Evolutionary conservation across 2,113 vertebrate genomes (phyloP).

Genomic region (Parus major): DNA sequence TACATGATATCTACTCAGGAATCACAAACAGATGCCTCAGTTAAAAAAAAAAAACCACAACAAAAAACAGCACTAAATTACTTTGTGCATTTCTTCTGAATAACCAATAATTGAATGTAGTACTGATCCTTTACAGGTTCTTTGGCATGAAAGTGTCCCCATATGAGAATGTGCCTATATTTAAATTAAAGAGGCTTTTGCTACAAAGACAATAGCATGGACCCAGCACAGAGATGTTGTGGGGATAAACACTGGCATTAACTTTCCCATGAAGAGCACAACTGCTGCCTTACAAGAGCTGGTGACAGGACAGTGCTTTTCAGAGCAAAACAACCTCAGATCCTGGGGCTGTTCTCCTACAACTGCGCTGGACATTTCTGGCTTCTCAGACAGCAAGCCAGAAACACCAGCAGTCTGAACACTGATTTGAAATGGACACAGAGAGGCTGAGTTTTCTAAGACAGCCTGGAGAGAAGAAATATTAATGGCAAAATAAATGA

Average conservation of each 20-base stretch:
- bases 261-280: background rate
- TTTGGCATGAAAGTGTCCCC: fast-evolving
- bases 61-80: background rate
- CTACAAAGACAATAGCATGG: background rate
- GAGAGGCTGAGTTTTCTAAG: slow-evolving; percentile 56
- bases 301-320: background rate
- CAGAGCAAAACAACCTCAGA: background rate
- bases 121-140: background rate
- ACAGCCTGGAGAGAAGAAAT: background rate
- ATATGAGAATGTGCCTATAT: background rate
- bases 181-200: background rate
- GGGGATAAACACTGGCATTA: background rate
- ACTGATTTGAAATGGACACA: slow-evolving; percentile 30
- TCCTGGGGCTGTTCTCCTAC: background rate
- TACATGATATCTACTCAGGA: background rate
- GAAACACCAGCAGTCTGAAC: slow-evolving; percentile 60
- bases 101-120: background rate
- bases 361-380: background rate
- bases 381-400: slow-evolving; percentile 56
- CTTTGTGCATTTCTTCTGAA: background rate
- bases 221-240: background rate
- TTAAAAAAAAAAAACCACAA: background rate
- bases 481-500: background rate
- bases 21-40: slow-evolving; percentile 14
- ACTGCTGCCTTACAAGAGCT: background rate